Evolutionary conservation across 2,888 invertebrate species (phyloP).

Genomic region (Pandemis heparana): DNA sequence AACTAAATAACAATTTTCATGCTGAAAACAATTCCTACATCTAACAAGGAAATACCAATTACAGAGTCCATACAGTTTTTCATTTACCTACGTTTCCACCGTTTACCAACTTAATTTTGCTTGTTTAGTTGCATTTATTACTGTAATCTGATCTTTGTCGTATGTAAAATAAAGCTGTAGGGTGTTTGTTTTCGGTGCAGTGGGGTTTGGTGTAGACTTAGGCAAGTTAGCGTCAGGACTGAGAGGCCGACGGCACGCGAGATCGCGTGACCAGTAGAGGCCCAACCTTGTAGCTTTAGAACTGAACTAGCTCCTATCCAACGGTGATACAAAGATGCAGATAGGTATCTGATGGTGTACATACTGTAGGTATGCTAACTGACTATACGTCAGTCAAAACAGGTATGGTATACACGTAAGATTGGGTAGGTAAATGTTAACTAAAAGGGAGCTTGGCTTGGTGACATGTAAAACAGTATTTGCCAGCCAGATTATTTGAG

Average conservation of each 20-base stretch:
- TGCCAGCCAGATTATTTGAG: neutral
- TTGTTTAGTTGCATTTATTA: neutral
- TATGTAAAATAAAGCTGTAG: slow-evolving; percentile 45
- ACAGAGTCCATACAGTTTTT: slow-evolving; percentile 57
- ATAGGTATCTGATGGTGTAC: slow-evolving; percentile 15
- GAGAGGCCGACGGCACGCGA: slow-evolving; percentile 77
- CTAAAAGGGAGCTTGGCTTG: neutral
- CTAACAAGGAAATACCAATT: slow-evolving; percentile 54
- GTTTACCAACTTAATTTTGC: slow-evolving; percentile 22
- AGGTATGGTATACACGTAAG: neutral
- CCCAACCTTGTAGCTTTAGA: slow-evolving; percentile 62
- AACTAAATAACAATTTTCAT: slow-evolving; percentile 9
- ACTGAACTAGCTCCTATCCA: slow-evolving; percentile 53
- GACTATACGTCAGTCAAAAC: neutral
- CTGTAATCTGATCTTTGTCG: slow-evolving; percentile 12
- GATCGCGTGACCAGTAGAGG: slow-evolving; percentile 65
- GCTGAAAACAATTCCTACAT: slow-evolving; percentile 30
- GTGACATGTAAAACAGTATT: neutral
- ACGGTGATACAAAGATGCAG: slow-evolving; percentile 34
- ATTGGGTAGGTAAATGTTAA: neutral
- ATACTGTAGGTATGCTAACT: neutral
- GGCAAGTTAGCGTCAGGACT: slow-evolving; percentile 60
- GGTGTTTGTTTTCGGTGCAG: slow-evolving; percentile 59
- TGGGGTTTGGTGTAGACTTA: slow-evolving; percentile 62
- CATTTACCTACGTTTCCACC: slow-evolving; percentile 47